These are phyloP conservation scores for Guaruba guarouba DNA, from an alignment of 2,113 vertebrate species.

Conservation along the genomic window DNA sequence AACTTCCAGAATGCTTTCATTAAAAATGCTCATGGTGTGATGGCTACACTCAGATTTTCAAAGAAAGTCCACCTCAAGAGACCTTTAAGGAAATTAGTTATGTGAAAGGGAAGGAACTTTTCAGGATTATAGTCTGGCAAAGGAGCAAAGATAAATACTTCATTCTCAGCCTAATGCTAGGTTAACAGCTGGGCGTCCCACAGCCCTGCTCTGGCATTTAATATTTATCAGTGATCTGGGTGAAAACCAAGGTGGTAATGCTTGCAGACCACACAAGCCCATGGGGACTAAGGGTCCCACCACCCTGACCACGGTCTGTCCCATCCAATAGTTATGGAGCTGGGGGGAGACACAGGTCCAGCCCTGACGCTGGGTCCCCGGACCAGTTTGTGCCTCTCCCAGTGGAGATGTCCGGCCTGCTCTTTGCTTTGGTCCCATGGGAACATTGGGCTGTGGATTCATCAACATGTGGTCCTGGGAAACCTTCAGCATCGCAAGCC, in stretches of 20 bases:
- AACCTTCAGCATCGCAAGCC: neutral
- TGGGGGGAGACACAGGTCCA: neutral
- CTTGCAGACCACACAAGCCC: neutral
- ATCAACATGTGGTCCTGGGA: neutral
- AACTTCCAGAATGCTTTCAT: neutral
- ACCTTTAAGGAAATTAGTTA: neutral
- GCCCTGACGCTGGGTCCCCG: rapidly evolving
- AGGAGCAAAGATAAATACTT: neutral
- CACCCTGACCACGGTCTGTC: rapidly evolving
- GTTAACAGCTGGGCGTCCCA: neutral
- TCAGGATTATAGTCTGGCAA: neutral
- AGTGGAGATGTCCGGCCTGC: neutral
- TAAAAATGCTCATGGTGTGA: neutral
- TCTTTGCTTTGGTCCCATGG: neutral
- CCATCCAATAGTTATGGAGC: neutral
- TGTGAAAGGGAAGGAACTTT: neutral
- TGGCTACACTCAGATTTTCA: neutral
- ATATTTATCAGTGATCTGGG: neutral
- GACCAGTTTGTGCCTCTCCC: neutral
- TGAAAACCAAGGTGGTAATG: neutral
- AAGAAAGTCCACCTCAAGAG: neutral
- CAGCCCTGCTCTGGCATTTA: neutral
- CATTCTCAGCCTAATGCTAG: neutral
- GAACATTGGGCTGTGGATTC: neutral
- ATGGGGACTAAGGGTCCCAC: rapidly evolving